Base-by-base conservation (phyloP, 64 coral and sea anemone genomes). In the Stichodactyla mertensii region DNA sequence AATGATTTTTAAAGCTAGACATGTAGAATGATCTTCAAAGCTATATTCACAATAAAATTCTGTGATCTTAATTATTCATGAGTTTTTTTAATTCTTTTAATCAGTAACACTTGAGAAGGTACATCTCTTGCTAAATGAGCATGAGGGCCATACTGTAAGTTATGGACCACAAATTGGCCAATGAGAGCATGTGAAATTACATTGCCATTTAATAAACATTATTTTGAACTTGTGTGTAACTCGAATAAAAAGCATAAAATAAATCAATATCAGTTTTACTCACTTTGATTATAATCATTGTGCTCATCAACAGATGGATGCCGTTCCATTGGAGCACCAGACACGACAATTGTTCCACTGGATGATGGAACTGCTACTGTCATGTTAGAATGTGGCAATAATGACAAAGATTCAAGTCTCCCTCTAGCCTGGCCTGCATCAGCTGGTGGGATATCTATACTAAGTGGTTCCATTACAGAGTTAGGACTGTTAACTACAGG, bases 201-300 rank as follows among this genome's bases (percentile, higher is more conserved):
- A 1, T 45, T 45, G 36, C 36, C 1, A 45, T 2, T 2, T 45
- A 45, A 45, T 45, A 45, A 45, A 45, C 1, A 45, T 45, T 45
- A 45, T 45, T 45, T 45, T 45, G 36, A 45, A 45, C 36, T 45
- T 45, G 36, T 45, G 36, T 45, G 36, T 45, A 45, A 45, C 36
- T 45, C 36, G 1, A 45, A 45, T 45, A 45, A 45, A 45, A 2
- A 45, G 1, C 36, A 45, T 45, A 45, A 45, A 16, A 18, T 16
- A 1, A 66, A 66, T 66, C 62, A n/a, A 1, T 14, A 0, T 54
- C 15, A 15, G 5, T 0, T 6, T 3, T 55, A 82, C 80, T 82
- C 22, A 82, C 80, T 82, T 82, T 55, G 80, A 82, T 57, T 82
- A 82, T 82, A 82, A 82, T 74, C 69, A 74, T 74, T 74, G 27